Percentiles rank a stretch among this genome's conserved stretches.
These are phyloP conservation scores for Benthosema pterotum DNA, from an alignment of 2,797 vertebrate genomes.

Conservation along the genomic window DNA sequence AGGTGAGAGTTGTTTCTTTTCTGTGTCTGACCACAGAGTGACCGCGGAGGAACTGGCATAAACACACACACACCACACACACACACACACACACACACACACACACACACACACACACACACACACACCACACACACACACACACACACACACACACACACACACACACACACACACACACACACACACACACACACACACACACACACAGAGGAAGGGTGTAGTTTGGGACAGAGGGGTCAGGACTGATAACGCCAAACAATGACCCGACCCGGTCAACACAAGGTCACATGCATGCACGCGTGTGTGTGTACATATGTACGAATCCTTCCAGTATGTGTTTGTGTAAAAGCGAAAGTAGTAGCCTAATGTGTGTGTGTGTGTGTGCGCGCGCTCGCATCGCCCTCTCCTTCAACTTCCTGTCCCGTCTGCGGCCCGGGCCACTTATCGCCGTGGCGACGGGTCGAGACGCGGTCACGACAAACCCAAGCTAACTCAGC, in stretches of 20 bases:
- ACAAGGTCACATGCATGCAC: constrained; percentile 27
- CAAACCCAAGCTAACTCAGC: constrained; percentile 58
- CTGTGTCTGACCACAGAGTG: constrained; percentile 53
- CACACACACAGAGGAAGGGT: constrained; percentile 62
- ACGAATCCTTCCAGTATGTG: constrained; percentile 2
- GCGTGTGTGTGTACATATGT: neutral
- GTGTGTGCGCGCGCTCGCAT: constrained; percentile 4
- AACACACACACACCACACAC: constrained; percentile 4
- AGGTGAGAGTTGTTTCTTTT: constrained; percentile 60
- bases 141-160: constrained; percentile 39
- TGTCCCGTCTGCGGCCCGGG: constrained; percentile 71
- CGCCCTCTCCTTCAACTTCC: constrained; percentile 67
- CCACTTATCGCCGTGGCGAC: constrained; percentile 55
- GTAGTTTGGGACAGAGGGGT: constrained; percentile 57
- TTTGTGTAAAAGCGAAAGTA: no score
- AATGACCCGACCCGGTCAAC: constrained; percentile 71
- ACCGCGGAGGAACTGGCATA: constrained; percentile 22
- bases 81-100: constrained; percentile 38
- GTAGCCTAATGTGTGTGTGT: constrained; percentile 4
- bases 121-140: constrained; percentile 32
- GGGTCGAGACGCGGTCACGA: constrained; percentile 60
- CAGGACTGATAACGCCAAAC: constrained; percentile 71
- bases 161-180: no score
- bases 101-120: constrained; percentile 27
- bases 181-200: no score